Base-by-base conservation (phyloP, 2,113 vertebrate genomes). In the Eudyptes chrysolophus region DNA sequence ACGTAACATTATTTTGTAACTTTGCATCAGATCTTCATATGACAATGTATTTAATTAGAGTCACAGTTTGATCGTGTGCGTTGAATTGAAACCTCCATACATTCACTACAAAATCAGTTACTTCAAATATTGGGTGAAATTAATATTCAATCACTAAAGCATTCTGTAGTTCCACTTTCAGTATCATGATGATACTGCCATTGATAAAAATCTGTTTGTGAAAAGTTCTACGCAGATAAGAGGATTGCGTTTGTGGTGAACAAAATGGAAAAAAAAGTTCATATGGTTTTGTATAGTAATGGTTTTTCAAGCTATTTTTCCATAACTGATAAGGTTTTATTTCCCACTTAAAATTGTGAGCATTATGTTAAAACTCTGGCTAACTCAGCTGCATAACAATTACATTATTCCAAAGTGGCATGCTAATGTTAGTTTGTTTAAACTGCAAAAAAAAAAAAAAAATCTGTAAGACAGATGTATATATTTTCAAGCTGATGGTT, bases 401-500 rank as follows among this genome's bases (percentile, higher is more conserved):
- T 2, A 9, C 65, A 6, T 6, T 40, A 40, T 57, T 69, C 44
- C 21, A 6, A 71, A 79, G 62, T 58, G 51, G 51, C 5, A 8
- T 10, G 21, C 40, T 49, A 19, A 32, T 81, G 22, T 74, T 74
- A 36, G 57, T 34, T 89, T 85, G 69, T 83, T 90, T 62, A 80
- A 84, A 89, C 42, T 75, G 54, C 5, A 62, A 80, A 61, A 54
- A 70, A 70, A 38, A 36, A 38, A 38, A 38, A 70, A 70, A 18
- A 13, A 62, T 75, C 81, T 82, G n/a, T 46, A 51, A 87, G 76
- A 54, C 57, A 74, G 51, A 82, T 54, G 38, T 86, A 60, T 84
- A 3, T 77, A 30, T 86, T 93, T 92, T 90, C 80, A 82, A 72
- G 72, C 64, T 93, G 81, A 64, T 95, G 66, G 76, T 66, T 98